A percentile compares a stretch with the other conserved stretches of the same genome.
Conservation (phyloP, 2,113 vertebrate genomes). For the Acrocephalus arundinaceus region DNA sequence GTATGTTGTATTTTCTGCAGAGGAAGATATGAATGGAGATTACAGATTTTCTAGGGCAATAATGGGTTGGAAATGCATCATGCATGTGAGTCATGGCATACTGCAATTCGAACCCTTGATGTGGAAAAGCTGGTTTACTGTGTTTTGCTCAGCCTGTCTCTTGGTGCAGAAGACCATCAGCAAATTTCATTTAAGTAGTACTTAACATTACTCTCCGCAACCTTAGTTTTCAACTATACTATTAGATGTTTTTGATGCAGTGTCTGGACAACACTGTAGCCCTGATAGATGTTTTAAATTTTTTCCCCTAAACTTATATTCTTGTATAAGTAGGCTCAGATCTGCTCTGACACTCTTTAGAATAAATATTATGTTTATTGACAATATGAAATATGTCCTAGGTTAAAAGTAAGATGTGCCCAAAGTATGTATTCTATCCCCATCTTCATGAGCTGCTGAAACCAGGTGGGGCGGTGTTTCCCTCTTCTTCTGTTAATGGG, state of each 20-base stretch:
- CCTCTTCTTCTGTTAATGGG: too few relatives aligned
- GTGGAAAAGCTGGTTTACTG: not conserved
- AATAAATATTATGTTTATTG: not conserved
- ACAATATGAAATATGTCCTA: not conserved
- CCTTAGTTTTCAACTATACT: not conserved
- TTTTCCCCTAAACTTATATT: not conserved
- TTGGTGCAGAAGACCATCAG: not conserved
- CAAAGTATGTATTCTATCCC: too few relatives aligned
- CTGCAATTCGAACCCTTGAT: not conserved
- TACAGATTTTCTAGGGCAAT: not conserved
- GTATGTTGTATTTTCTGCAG: not conserved
- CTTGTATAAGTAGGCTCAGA: not conserved
- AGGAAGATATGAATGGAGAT: not conserved
- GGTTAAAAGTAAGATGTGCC: too few relatives aligned
- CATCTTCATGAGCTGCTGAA: too few relatives aligned
- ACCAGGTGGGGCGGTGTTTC: too few relatives aligned
- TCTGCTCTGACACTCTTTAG: not conserved
- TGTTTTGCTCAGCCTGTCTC: not conserved
- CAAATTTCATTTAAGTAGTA: not conserved
- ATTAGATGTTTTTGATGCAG: not conserved
- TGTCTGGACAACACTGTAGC: rapidly evolving
- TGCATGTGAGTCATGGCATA: not conserved
- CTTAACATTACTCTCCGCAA: not conserved
- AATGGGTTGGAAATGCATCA: not conserved
- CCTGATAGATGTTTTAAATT: not conserved